Evolutionary conservation across 1,140 invertebrate species (phyloP), one percentile per base, ranked within the genome.

Genomic region (Musca domestica): DNA sequence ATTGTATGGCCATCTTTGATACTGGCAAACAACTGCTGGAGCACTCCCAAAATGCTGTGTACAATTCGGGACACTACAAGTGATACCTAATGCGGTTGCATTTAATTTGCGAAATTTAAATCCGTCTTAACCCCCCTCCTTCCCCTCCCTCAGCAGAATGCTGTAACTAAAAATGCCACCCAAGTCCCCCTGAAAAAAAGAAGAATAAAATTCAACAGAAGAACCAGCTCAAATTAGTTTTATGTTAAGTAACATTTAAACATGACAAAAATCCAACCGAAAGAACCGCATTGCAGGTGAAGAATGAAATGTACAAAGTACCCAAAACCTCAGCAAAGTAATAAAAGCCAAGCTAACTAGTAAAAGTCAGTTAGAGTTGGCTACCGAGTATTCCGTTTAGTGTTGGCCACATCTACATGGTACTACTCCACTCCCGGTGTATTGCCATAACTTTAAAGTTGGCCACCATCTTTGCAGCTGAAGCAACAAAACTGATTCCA

Each of bases 311-410:
- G 27, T 41, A 63, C 23, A 15, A 61, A 49, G 19, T 5, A 51
- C 9, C 46, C 64, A 14, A 67, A 30, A 41, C 56, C 56, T 19
- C 67, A 63, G 58, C 46, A 51, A 67, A 51, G 67, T 30, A 63
- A 67, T 63, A 67, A 67, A 64, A 67, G 12, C 56, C 23, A 67
- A 67, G 49, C 56, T 52, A 67, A 63, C 67, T 63, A 51, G 46
- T 67, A 30, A 49, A 61, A 61, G 56, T 61, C 27, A 61, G 27
- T 61, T 61, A 34, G 34, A 30, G 27, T 30, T 4, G 27, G 3
- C 10, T 41, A 10, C 34, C 4, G 34, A 12, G 34, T 41, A 10
- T 41, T n/a, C n/a, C 27, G 27, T 30, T 30, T 30, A 30, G 3
- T 4, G 3, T 9, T 30, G 27, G 27, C 27, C 27, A 30, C 9